Base-by-base conservation (phyloP, 2,888 invertebrate genomes). In the Phrixothrix hirtus region DNA sequence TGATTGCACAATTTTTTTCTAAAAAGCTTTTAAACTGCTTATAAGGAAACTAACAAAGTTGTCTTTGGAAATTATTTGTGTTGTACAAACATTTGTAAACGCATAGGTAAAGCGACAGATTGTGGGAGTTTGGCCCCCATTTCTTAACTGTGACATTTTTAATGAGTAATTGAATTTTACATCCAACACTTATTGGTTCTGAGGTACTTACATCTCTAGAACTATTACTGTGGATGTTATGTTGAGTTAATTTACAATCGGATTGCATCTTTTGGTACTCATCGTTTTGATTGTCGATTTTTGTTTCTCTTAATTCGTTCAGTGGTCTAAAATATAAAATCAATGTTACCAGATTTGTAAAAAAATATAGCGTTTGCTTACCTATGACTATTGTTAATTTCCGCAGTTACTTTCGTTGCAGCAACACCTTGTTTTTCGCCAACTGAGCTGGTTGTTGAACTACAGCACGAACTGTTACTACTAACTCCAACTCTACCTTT, bases 181-280 rank as follows among this genome's bases (percentile, higher is more conserved):
- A 3, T 21, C 2, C n/a, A 37, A 13, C 9, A n/a, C n/a, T n/a
- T n/a, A n/a, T n/a, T n/a, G n/a, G 6, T 12, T 10, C 26, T 26
- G 10, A 2, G 10, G 14, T 12, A 74, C 82, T 82, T 77, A 87
- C 88, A 76, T 87, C 87, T 78, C 86, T 83, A 5, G 47, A 48
- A 39, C 43, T 53, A 60, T 84, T 86, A 67, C 81, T 81, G 66
- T 81, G 83, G 61, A 83, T 81, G 61, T 85, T 84, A 39, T 65
- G 65, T 35, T 68, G 63, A 35, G 59, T 62, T 25, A 25, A 78
- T 77, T 60, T 81, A 59, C 54, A 52, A 9, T 47, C 52, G 27
- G 65, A 64, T 32, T 69, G 68, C 5, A 63, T 57, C 53, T 70
- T 68, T 52, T 66, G 66, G 57, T 72, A 73, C 39, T 68, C 68